A percentile compares a stretch with the other conserved stretches of the same genome.
These are phyloP conservation scores for Diarsia dahlii DNA, from an alignment of 2,888 invertebrate species.

Conservation along the genomic window DNA sequence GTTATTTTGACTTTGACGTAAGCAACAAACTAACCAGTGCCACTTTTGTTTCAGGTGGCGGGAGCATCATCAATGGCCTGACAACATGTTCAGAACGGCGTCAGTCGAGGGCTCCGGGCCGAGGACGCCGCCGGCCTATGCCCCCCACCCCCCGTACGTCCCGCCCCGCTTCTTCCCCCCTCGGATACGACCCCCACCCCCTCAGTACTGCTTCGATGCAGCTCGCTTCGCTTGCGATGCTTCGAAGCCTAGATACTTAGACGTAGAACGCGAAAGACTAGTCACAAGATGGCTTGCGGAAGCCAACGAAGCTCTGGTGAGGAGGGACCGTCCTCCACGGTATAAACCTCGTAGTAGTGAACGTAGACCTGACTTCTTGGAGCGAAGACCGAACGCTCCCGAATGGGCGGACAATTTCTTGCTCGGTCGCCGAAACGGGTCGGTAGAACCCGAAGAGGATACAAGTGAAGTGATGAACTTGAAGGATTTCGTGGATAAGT, in stretches of 20 bases:
- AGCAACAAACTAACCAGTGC: conserved; percentile 12
- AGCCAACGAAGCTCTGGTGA: conserved; percentile 87
- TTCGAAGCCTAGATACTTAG: conserved; percentile 87
- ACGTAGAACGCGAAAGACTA: conserved; percentile 87
- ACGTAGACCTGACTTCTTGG: conserved; percentile 85
- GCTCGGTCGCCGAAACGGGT: conserved; percentile 83
- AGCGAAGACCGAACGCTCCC: conserved; percentile 80
- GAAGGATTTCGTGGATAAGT: conserved; percentile 91
- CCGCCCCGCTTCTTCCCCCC: conserved; percentile 88
- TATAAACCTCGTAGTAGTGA: conserved; percentile 89
- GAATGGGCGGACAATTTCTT: conserved; percentile 88
- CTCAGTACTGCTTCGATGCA: conserved; percentile 90
- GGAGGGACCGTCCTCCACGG: conserved; percentile 85
- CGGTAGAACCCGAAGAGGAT: conserved; percentile 87
- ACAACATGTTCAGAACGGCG: conserved; percentile 89
- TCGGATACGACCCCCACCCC: conserved; percentile 86
- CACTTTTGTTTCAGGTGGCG: conserved; percentile 78
- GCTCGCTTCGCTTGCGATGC: conserved; percentile 89
- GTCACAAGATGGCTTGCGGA: conserved; percentile 89
- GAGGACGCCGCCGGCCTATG: conserved; percentile 89
- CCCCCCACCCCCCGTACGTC: conserved; percentile 86
- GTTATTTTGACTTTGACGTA: background rate
- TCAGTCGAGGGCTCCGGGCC: conserved; percentile 89
- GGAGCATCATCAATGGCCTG: conserved; percentile 85
- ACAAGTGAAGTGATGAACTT: conserved; percentile 87